Percentiles rank a stretch among this genome's conserved stretches.
These are phyloP conservation scores for Drosophila yakuba DNA, from an alignment of 1,140 invertebrate species.

Conservation along the genomic window DNA sequence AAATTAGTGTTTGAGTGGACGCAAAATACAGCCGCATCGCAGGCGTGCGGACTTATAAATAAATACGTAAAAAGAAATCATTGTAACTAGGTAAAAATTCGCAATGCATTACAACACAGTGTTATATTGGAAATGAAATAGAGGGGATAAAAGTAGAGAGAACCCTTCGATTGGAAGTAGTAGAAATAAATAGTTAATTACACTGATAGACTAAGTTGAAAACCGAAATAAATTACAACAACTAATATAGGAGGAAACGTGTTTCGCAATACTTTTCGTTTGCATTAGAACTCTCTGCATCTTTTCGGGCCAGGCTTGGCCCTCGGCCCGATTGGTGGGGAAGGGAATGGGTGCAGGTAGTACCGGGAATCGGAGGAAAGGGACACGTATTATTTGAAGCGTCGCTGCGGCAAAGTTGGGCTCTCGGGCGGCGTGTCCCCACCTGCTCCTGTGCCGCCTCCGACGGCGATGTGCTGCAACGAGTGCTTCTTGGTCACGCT, in stretches of 20 bases:
- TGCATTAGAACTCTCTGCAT: slow-evolving; percentile 57
- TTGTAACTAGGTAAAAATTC: slow-evolving; percentile 47
- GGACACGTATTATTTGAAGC: slow-evolving; percentile 73
- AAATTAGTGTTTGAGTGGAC: slow-evolving; percentile 61
- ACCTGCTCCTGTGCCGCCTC: slow-evolving; percentile 42
- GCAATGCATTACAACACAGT: slow-evolving; percentile 40
- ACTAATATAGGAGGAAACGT: slow-evolving; percentile 64
- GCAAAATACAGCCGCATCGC: slow-evolving; percentile 63
- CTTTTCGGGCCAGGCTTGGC: slow-evolving; percentile 27
- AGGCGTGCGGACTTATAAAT: slow-evolving; percentile 27
- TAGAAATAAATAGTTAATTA: slow-evolving; percentile 66
- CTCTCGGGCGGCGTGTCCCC: slow-evolving; percentile 85
- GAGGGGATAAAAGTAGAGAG: slow-evolving; percentile 32
- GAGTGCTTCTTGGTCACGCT: slow-evolving; percentile 83
- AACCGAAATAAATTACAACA: slow-evolving; percentile 72
- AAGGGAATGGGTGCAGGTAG: slow-evolving; percentile 68
- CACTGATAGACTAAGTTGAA: slow-evolving; percentile 60
- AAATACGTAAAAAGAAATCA: slow-evolving; percentile 46
- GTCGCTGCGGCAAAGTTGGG: slow-evolving; percentile 84
- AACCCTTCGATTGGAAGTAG: slow-evolving; percentile 22
- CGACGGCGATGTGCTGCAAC: slow-evolving; percentile 74
- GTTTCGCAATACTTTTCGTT: slow-evolving; percentile 73
- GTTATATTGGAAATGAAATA: slow-evolving; percentile 24
- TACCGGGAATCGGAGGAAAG: slow-evolving; percentile 38
- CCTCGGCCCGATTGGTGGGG: slow-evolving; percentile 20